Evolutionary conservation across 2,113 vertebrate species (phyloP), one percentile per base, ranked within the genome.

Genomic region (Columba livia): DNA sequence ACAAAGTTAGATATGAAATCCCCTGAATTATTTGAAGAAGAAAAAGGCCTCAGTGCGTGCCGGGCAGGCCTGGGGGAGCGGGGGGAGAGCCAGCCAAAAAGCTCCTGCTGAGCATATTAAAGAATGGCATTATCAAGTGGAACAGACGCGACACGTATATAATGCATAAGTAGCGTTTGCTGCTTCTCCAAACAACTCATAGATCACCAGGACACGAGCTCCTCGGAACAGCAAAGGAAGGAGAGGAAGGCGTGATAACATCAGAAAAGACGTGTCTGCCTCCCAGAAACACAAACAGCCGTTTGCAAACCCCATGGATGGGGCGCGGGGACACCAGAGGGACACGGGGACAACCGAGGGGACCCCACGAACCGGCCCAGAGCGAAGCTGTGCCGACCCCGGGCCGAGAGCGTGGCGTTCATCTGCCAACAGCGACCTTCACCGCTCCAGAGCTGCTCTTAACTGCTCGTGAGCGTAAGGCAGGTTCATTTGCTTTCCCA

Each of bases 61-160:
- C 84, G 88, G 74, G 94, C 82, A 69, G 90, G 69, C 93, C 90
- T 67, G 61, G 88, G 90, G 85, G 34, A 54, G 56, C 9, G 1
- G 64, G 69, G 34, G 79, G 65, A 93, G 74, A 94, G 92, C 58
- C 88, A 81, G 93, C 90, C 88, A 74, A 97, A 96, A 95, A 97
- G 79, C 97, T 58, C 94, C 93, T 10, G 90, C 96, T 72, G 90
- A 97, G 96, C 97, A 91, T 94, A 96, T 97, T 97, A 97, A 97
- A 96, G 96, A 93, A 97, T 95, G 89, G 94, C 94, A 96, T 97
- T 96, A 97, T 94, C 95, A 93, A 97, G 97, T 85, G 90, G 95
- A 97, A 95, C 94, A 97, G 97, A 97, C 97, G 97, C 91, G 97
- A 96, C 97, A 94, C 69, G 94, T 92, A 91, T 87, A 93, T 89